Evolutionary conservation across 2,888 invertebrate species (phyloP), one percentile per base, ranked within the genome.

Genomic region (Norana najaformis): DNA sequence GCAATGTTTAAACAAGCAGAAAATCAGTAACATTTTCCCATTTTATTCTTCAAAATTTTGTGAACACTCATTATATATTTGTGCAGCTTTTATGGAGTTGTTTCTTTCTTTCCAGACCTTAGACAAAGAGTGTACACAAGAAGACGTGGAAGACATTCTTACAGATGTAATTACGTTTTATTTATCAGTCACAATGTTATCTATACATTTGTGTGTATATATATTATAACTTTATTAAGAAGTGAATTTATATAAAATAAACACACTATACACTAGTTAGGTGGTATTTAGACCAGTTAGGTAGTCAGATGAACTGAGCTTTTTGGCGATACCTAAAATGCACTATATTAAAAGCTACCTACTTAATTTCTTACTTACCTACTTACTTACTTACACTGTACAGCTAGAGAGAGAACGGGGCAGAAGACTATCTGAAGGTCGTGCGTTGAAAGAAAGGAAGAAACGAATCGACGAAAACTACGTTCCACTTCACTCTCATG

Each of bases 381-480:
- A n/a, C n/a, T n/a, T n/a, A n/a, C n/a, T n/a, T n/a, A n/a, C n/a
- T n/a, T n/a, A n/a, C n/a, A n/a, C n/a, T n/a, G n/a, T n/a, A n/a
- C 41, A 91, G 91, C 39, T 91, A 34, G 91, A 91, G 38, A 39
- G 53, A 18, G 91, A 91, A 39, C 83, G 53, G 82, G 13, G 85
- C n/a, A 83, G 91, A 20, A 88, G 91, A 53, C 83, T 35, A 34
- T 36, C 34, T 16, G 30, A 83, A 30, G 90, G 88, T 35, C 47
- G 39, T 35, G 35, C 83, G 89, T 90, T 90, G 20, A 34, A 88
- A 11, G 91, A 90, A 39, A 89, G 91, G 85, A 90, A 34, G 35
- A 38, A 82, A 30, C 20, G 36, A 11, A 91, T 91, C 30, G 37
- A 35, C n/a, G 36, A 85, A 18, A 47, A 88, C 23, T 91, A 91